These are phyloP conservation scores for Tipula confusa DNA, from an alignment of 2,888 invertebrate genomes.

Conservation along the genomic window DNA sequence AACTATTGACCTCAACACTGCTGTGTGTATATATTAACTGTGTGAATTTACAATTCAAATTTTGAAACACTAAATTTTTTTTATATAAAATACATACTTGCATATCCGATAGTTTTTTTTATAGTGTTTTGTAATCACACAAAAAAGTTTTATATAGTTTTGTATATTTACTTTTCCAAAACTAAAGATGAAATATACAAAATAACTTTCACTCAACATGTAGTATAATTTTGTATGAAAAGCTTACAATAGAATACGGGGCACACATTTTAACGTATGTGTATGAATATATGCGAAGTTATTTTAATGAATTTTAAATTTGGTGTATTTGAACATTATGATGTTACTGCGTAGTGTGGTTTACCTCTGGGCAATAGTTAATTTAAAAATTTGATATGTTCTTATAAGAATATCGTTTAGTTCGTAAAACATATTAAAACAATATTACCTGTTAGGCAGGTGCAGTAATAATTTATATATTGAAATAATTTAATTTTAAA, in stretches of 20 bases:
- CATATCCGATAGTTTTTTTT: neutral
- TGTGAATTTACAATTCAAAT: neutral
- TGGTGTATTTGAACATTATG: neutral
- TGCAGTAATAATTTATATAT: neutral
- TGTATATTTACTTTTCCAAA: neutral
- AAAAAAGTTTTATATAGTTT: neutral
- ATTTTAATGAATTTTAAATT: neutral
- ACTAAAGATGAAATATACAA: neutral
- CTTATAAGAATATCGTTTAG: neutral
- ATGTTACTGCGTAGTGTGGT: neutral
- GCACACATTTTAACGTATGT: neutral
- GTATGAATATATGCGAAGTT: neutral
- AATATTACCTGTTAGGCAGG: neutral
- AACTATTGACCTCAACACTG: neutral
- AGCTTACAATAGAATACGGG: neutral
- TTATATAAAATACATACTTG: no score
- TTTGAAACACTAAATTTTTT: neutral
- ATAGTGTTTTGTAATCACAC: neutral
- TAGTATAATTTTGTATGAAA: neutral
- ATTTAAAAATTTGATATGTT: neutral
- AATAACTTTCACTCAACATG: neutral
- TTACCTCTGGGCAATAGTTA: neutral
- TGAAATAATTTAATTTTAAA: no score
- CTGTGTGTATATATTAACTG: neutral
- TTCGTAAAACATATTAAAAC: no score